Conservation (phyloP, 2,113 vertebrate genomes). For the Pongo abelii region DNA sequence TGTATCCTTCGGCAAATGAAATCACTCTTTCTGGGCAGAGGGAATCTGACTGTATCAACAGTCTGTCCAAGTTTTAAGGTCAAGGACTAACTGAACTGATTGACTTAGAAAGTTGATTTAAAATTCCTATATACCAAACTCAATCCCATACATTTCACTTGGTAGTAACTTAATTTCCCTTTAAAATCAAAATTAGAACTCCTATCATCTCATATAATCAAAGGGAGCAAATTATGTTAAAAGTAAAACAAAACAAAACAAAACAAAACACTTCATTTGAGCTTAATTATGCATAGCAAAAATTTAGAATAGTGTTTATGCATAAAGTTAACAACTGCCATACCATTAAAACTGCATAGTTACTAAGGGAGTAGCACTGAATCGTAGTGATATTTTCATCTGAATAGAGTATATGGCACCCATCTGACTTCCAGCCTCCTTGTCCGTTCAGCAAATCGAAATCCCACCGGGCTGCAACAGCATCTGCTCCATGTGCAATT, state of each 20-base stretch:
- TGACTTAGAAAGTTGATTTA: background rate
- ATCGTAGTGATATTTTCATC: constrained; percentile 95
- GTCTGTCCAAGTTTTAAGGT: background rate
- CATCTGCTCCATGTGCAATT: constrained; percentile 91
- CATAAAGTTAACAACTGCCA: constrained; percentile 6
- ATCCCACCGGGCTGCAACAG: constrained; percentile 94
- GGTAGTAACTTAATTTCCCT: background rate
- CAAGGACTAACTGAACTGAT: background rate
- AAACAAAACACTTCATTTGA: background rate
- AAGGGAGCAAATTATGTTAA: background rate
- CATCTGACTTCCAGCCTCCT: constrained; percentile 95
- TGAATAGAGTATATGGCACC: constrained; percentile 91
- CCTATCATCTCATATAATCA: background rate
- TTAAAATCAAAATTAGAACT: constrained; percentile 13
- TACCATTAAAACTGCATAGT: constrained; percentile 97
- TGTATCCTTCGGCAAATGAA: background rate
- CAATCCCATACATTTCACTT: background rate
- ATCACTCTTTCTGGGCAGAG: background rate
- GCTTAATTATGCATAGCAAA: background rate
- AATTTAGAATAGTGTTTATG: background rate
- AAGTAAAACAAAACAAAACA: background rate
- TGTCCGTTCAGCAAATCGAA: constrained; percentile 91
- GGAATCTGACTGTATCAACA: background rate
- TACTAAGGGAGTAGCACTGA: constrained; percentile 93
- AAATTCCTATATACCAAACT: background rate